A percentile compares a stretch with the other conserved stretches of the same genome.
Conservation (phyloP, 2,888 invertebrate genomes). For the Tortrix viridana region DNA sequence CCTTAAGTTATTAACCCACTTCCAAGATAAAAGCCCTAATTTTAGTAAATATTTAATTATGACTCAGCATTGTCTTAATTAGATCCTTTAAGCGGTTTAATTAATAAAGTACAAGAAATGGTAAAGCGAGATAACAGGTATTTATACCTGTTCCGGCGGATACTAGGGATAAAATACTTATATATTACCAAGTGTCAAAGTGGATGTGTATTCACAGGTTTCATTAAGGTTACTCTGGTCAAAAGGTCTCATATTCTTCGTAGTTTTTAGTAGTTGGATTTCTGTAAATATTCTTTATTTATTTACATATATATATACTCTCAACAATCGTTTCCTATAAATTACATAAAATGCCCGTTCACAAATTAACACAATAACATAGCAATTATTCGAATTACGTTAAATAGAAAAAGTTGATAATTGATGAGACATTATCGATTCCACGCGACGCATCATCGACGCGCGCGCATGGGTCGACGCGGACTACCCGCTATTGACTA, state of each 20-base stretch:
- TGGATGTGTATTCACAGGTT: too few species aligned
- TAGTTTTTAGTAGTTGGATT: too few species aligned
- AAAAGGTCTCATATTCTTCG: too few species aligned
- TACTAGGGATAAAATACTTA: not conserved
- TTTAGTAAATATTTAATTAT: conserved; percentile 26
- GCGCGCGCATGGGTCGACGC: not conserved
- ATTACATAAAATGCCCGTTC: too few species aligned
- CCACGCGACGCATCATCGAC: conserved; percentile 13
- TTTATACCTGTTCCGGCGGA: too few species aligned
- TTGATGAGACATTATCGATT: conserved; percentile 2
- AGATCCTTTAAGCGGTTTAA: conserved; percentile 20
- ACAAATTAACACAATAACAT: not conserved
- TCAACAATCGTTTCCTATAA: too few species aligned
- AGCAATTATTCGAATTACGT: not conserved
- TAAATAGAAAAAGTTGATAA: conserved; percentile 7
- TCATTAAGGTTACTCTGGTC: too few species aligned
- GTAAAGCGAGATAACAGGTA: not conserved
- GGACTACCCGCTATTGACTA: not conserved
- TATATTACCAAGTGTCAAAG: not conserved
- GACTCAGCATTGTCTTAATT: conserved; percentile 25
- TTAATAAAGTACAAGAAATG: conserved; percentile 11
- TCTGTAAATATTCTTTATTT: too few species aligned
- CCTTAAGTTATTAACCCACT: not conserved
- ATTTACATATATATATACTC: too few species aligned
- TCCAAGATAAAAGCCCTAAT: conserved; percentile 4